These are phyloP conservation scores for Rhinopithecus roxellana DNA, from an alignment of 2,113 vertebrate genomes.

Conservation along the genomic window DNA sequence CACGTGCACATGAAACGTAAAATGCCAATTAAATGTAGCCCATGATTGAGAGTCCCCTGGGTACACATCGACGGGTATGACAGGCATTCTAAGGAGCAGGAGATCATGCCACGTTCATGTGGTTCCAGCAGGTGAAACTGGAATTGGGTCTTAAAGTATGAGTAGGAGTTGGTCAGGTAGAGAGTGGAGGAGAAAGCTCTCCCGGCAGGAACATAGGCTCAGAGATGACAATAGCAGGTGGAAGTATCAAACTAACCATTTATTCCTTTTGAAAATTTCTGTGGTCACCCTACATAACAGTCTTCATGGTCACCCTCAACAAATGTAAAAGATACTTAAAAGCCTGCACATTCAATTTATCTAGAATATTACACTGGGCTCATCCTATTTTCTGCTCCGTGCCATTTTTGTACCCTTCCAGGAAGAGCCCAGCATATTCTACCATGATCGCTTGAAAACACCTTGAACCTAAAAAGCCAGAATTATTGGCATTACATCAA, in stretches of 20 bases:
- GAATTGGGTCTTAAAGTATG: neutral
- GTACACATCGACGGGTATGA: neutral
- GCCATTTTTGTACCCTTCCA: neutral
- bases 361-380: neutral
- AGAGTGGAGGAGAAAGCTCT: neutral
- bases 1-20: neutral
- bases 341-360: neutral
- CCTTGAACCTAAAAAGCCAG: neutral
- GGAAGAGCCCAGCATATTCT: neutral
- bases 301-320: neutral
- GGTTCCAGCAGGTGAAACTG: neutral
- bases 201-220: neutral
- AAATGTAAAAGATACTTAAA: neutral
- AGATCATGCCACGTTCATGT: neutral
- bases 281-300: neutral
- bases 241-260: neutral
- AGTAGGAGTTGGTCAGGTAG: neutral
- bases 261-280: neutral
- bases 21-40: neutral
- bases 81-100: neutral
- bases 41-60: neutral
- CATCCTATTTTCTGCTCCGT: neutral
- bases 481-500: constrained; percentile 30
- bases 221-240: neutral
- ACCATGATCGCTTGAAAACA: neutral